phyloP scores from a whole-genome alignment of 2,888 invertebrate species.

The Phyllotreta cruciferae region DNA sequence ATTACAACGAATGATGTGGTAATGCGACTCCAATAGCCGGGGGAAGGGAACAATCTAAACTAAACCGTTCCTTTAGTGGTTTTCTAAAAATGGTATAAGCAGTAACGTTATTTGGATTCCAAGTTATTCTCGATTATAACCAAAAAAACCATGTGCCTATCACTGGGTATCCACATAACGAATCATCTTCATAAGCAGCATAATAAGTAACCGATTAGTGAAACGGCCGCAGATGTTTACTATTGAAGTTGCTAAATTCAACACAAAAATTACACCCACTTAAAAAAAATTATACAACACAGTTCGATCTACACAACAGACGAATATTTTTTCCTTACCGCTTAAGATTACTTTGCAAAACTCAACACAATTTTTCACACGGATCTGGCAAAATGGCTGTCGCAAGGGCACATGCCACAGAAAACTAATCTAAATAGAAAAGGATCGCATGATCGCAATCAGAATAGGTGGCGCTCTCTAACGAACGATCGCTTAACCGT shows the following conservation, averaged over 20 bases:
- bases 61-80: conserved; percentile 38
- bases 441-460: conserved; percentile 50
- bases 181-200: conserved; percentile 55
- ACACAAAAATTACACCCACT: conserved; percentile 46
- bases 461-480: conserved; percentile 49
- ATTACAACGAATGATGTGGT: conserved; percentile 29
- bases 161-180: conserved; percentile 58
- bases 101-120: conserved; percentile 33
- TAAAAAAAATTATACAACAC: conserved; percentile 44
- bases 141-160: conserved; percentile 64
- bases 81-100: conserved; percentile 40
- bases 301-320: conserved; percentile 47
- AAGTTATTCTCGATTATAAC: conserved; percentile 41
- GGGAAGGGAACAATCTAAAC: conserved; percentile 38
- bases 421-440: conserved; percentile 61
- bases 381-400: conserved; percentile 74
- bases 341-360: conserved; percentile 65
- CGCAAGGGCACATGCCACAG: conserved; percentile 72
- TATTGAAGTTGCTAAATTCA: conserved; percentile 41
- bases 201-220: conserved; percentile 46
- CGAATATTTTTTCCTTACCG: conserved; percentile 62
- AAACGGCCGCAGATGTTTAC: conserved; percentile 51
- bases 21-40: conserved; percentile 38
- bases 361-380: conserved; percentile 70
- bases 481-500: conserved; percentile 22